A percentile compares a stretch with the other conserved stretches of the same genome.
These are phyloP conservation scores for Epinotia brunnichana DNA, from an alignment of 2,888 invertebrate species.

Conservation along the genomic window DNA sequence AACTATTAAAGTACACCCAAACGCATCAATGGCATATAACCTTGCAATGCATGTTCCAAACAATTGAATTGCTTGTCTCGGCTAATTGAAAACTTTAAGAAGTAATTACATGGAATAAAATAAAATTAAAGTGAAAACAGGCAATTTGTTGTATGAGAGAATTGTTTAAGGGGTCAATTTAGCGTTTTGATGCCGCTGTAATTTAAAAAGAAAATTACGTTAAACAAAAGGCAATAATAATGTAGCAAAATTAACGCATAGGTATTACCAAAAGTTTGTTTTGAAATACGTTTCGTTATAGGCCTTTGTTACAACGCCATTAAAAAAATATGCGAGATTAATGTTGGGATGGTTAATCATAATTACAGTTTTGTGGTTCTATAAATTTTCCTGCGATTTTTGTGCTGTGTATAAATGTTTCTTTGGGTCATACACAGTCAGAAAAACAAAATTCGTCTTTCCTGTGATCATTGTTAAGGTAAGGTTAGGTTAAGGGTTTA, in stretches of 20 bases:
- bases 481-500: too few species aligned
- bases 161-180: slow-evolving; percentile 30
- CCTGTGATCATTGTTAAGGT: too few species aligned
- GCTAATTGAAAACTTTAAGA: slow-evolving; percentile 30
- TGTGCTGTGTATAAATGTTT: too few species aligned
- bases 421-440: too few species aligned
- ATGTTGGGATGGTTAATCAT: neutral
- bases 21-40: slow-evolving; percentile 7
- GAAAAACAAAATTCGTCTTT: too few species aligned
- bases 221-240: slow-evolving; percentile 38
- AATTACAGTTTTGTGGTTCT: too few species aligned
- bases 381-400: too few species aligned
- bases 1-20: slow-evolving; percentile 8
- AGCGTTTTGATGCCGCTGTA: slow-evolving; percentile 16
- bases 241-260: slow-evolving; percentile 15
- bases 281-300: slow-evolving; percentile 16
- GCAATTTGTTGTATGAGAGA: slow-evolving; percentile 29
- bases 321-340: neutral
- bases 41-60: slow-evolving; percentile 18
- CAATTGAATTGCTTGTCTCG: slow-evolving; percentile 38
- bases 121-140: slow-evolving; percentile 33
- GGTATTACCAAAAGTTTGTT: slow-evolving; percentile 13
- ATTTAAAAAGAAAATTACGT: slow-evolving; percentile 39
- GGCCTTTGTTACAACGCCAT: neutral
- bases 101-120: slow-evolving; percentile 34